Evolutionary conservation across 2,797 vertebrate species (phyloP).

Genomic region (Setipinna tenuifilis): DNA sequence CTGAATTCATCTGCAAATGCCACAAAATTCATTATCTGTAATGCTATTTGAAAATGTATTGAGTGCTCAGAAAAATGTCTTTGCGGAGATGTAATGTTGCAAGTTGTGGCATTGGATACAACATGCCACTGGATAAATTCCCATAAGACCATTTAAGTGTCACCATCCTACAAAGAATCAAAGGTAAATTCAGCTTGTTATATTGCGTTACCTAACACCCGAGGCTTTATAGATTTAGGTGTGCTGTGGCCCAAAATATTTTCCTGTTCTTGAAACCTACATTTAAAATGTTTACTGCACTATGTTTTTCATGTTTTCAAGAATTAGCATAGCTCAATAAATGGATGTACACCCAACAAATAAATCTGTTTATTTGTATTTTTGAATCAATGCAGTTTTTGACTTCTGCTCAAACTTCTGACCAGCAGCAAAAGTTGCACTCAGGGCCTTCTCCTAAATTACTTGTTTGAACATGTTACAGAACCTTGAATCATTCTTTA

Average conservation of each 20-base stretch:
- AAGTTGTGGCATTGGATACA: not conserved
- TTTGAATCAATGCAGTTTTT: not conserved
- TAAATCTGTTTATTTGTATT: not conserved
- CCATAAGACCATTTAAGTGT: not conserved
- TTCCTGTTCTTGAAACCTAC: not conserved
- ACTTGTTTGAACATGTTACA: not conserved
- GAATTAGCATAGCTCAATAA: not conserved
- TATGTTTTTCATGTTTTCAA: not conserved
- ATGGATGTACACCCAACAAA: not conserved
- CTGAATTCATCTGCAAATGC: not conserved
- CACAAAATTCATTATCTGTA: not conserved
- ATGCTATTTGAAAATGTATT: not conserved
- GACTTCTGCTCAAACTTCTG: not conserved
- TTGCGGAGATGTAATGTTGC: not conserved
- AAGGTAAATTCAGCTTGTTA: not conserved
- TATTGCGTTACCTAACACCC: not conserved
- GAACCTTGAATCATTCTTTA: not conserved
- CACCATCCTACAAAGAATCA: not conserved
- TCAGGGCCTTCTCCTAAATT: not conserved
- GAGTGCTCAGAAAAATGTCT: not conserved
- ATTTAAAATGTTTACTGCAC: not conserved
- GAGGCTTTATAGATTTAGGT: not conserved
- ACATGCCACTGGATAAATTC: not conserved
- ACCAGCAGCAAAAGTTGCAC: not conserved
- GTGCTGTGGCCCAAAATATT: not conserved